Conservation (phyloP, 1,140 invertebrate species). For the Agrilus planipennis region DNA sequence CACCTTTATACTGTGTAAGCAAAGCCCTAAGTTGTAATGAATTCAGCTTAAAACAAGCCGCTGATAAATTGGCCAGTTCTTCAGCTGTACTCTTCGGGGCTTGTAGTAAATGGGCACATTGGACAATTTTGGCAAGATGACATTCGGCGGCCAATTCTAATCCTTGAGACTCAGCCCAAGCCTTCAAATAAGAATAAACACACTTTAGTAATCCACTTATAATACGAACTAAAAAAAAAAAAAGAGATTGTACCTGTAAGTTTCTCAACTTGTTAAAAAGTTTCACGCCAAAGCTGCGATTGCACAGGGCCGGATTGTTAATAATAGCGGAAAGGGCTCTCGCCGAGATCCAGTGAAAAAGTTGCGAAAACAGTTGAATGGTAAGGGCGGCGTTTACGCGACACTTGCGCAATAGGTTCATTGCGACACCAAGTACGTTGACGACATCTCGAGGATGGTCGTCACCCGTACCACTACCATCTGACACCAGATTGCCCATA, state of each 20-base stretch:
- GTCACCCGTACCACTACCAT: conserved; percentile 36
- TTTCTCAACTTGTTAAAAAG: conserved; percentile 74
- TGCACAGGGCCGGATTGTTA: conserved; percentile 41
- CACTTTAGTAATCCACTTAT: no score
- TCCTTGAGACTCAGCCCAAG: conserved; percentile 95
- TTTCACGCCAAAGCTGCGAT: conserved; percentile 63
- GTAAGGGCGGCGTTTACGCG: conserved; percentile 95
- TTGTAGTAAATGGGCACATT: conserved; percentile 71
- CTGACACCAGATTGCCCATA: conserved; percentile 44
- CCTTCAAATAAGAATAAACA: no score
- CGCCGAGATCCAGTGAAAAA: conserved; percentile 96
- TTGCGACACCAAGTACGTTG: conserved; percentile 55
- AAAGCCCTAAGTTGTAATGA: conserved; percentile 85
- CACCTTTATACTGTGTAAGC: conserved; percentile 70
- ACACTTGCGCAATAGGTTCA: conserved; percentile 83
- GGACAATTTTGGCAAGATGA: conserved; percentile 87
- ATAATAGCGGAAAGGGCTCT: conserved; percentile 77
- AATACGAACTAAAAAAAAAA: no score
- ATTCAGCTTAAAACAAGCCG: conserved; percentile 96
- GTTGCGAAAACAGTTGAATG: conserved; percentile 95
- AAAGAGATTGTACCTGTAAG: no score
- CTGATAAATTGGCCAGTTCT: conserved; percentile 78
- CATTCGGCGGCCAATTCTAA: conserved; percentile 95
- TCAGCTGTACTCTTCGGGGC: conserved; percentile 82
- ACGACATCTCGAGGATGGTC: conserved; percentile 48